A percentile compares a stretch with the other conserved stretches of the same genome.
These are phyloP conservation scores for Deilephila porcellus DNA, from an alignment of 2,888 invertebrate species.

Conservation along the genomic window DNA sequence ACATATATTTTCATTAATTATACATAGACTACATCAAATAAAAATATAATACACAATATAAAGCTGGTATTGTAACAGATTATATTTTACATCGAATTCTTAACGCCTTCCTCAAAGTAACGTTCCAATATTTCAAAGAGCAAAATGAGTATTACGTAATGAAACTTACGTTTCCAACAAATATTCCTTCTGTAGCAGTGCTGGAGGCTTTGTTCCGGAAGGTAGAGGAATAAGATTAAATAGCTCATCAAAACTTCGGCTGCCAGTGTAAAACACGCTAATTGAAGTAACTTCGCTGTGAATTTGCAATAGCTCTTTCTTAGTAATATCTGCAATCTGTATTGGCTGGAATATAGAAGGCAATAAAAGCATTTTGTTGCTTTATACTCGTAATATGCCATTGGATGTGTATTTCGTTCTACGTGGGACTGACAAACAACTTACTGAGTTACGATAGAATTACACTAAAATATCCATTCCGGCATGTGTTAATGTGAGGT, in stretches of 20 bases:
- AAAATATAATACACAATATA: no score
- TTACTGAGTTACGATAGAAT: no score
- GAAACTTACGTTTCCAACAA: neutral
- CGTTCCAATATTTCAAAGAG: neutral
- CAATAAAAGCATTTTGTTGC: neutral
- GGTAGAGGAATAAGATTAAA: constrained; percentile 8
- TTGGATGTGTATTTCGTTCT: neutral
- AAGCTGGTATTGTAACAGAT: no score
- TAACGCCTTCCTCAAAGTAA: no score
- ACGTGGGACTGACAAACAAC: no score
- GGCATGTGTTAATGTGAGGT: no score
- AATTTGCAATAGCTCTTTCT: constrained; percentile 6
- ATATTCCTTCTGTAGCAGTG: neutral
- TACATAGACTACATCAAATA: no score
- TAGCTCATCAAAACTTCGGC: constrained; percentile 14
- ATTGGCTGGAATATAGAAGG: neutral
- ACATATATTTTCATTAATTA: no score
- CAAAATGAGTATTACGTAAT: neutral
- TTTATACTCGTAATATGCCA: neutral
- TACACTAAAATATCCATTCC: no score
- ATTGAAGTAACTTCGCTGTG: constrained; percentile 11
- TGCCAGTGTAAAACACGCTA: neutral
- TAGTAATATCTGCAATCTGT: neutral
- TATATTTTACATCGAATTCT: no score
- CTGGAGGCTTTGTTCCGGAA: neutral